These are phyloP conservation scores for Microchirus variegatus DNA, from an alignment of 2,797 vertebrate genomes.

Conservation along the genomic window DNA sequence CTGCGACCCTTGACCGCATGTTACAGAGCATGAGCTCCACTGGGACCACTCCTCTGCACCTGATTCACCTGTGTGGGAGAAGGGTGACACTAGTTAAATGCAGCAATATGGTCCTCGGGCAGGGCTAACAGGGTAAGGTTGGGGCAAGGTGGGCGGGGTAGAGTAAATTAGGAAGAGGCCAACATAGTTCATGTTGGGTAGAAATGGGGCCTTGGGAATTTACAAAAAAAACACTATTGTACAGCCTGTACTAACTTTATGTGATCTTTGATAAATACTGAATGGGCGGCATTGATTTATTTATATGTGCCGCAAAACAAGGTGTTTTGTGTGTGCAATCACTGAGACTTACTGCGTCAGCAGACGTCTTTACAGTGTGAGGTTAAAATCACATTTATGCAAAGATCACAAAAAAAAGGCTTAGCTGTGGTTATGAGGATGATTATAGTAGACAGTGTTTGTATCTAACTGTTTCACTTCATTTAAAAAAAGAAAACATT, in stretches of 20 bases:
- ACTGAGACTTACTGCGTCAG: constrained; percentile 13
- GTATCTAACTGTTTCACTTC: constrained; percentile 61
- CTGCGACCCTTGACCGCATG: constrained; percentile 99
- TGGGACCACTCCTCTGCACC: constrained; percentile 99
- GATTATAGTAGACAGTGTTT: constrained; percentile 46
- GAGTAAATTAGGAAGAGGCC: constrained; percentile 49
- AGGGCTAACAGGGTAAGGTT: constrained; percentile 46
- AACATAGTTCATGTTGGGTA: constrained; percentile 46
- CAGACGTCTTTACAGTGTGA: constrained; percentile 10
- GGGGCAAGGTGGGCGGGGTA: constrained; percentile 55
- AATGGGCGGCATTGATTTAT: constrained; percentile 23
- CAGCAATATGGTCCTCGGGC: constrained; percentile 80
- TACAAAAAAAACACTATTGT: constrained; percentile 41
- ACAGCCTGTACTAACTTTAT: constrained; percentile 55
- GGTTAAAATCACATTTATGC: constrained; percentile 58
- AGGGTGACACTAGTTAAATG: constrained; percentile 90
- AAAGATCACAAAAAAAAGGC: constrained; percentile 80
- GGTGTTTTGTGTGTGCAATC: constrained; percentile 30
- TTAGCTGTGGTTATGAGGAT: constrained; percentile 35
- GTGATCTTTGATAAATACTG: constrained; percentile 75
- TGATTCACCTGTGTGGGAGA: constrained; percentile 99
- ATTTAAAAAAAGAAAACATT: constrained; percentile 54
- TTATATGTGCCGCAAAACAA: constrained; percentile 35
- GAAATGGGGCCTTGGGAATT: constrained; percentile 45
- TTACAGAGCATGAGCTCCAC: constrained; percentile 99